Base-by-base conservation (phyloP, 2,113 vertebrate genomes). In the Myiagra hebetior region DNA sequence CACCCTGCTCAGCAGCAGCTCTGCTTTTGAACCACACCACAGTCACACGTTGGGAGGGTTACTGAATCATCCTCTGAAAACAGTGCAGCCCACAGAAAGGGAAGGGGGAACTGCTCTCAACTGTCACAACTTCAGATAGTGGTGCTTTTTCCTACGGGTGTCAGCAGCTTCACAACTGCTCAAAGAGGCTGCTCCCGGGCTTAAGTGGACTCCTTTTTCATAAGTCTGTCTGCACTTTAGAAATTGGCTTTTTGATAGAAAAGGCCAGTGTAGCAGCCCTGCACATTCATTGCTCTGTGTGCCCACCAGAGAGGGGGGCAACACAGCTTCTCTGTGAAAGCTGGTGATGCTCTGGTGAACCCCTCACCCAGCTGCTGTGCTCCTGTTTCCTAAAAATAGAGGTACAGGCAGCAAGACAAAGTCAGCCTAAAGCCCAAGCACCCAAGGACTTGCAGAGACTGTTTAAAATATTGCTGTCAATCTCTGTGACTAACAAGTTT, bases 221-320 rank as follows among this genome's bases (percentile, higher is more conserved):
- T 11, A 44, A 50, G 13, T 13, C 52, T 59, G 1, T 1, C 19
- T 44, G 33, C 27, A 23, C 41, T 79, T 79, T 20, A 69, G 30
- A 72, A 52, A 67, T 30, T 2, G 4, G 30, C 21, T 85, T 49
- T 88, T 15, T 56, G 44, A 31, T 28, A 35, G 52, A 33, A 85
- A 91, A 28, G 13, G 47, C 13, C 6, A 20, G 9, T 2, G 28
- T 1, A 47, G 46, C 28, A 79, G 44, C 53, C 41, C 78, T 42
- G 60, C 5, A 18, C 15, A 19, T 63, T 42, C 62, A n/a, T 49
- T 23, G 19, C 47, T 56, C 52, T 39, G 30, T 6, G 44, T 72
- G 64, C 41, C 37, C 67, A 33, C 3, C 31, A 50, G 46, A 28
- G 22, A 0, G 0, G 0, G 0, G 16, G 24, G 47, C n/a, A 85